Evolutionary conservation across 2,888 invertebrate genomes (phyloP).

Genomic region (Diogma glabrata): DNA sequence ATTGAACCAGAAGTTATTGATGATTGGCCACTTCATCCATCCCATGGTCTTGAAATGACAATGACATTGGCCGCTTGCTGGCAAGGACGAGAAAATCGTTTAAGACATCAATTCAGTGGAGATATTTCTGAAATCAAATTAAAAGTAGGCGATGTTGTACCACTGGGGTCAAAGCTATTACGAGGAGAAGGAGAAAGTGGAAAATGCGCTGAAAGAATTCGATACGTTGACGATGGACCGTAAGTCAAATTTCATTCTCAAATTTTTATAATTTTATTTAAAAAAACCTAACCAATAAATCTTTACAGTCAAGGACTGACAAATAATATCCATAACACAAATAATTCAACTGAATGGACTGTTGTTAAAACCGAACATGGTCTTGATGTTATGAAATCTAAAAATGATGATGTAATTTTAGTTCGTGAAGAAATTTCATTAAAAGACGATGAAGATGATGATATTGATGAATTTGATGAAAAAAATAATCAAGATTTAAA

Average conservation of each 20-base stretch:
- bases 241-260: not conserved
- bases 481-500: constrained; percentile 3
- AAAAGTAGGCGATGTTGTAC: constrained; percentile 25
- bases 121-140: constrained; percentile 36
- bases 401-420: constrained; percentile 6
- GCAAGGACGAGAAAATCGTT: constrained; percentile 87
- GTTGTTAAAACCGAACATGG: constrained; percentile 7
- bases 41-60: constrained; percentile 87
- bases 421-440: constrained; percentile 3
- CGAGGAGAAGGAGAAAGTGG: constrained; percentile 47
- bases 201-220: constrained; percentile 7
- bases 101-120: constrained; percentile 58
- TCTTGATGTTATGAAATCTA: constrained; percentile 8
- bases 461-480: constrained; percentile 4
- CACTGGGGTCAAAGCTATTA: constrained; percentile 15
- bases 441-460: not conserved
- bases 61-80: constrained; percentile 95
- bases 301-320: too few relatives aligned
- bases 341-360: constrained; percentile 5
- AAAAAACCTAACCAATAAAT: too few relatives aligned
- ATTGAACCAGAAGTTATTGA: constrained; percentile 83
- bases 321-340: too few relatives aligned
- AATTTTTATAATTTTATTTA: not conserved
- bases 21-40: constrained; percentile 97
- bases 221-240: constrained; percentile 7